Evolutionary conservation across 2,797 vertebrate species (phyloP).

Genomic region (Gephyroberyx darwinii): DNA sequence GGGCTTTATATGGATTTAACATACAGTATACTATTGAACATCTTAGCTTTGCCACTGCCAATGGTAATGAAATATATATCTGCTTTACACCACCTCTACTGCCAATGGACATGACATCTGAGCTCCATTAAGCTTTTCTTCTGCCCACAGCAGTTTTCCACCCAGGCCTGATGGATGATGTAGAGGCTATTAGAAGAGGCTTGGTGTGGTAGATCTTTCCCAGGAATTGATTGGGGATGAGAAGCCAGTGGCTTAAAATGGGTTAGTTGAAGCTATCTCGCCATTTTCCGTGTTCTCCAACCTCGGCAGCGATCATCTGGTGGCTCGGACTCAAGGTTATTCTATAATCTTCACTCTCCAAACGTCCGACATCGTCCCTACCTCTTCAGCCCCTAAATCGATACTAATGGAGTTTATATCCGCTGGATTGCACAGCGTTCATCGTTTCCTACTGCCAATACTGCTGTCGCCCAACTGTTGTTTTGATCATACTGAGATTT

Average conservation of each 20-base stretch:
- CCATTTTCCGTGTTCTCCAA: not conserved
- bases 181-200: conserved; percentile 17
- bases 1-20: not conserved
- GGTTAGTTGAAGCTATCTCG: conserved; percentile 8
- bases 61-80: conserved; percentile 19
- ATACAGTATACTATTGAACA: not conserved
- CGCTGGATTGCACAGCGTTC: not conserved
- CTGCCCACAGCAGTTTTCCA: conserved; percentile 33
- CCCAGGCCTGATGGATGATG: conserved; percentile 39
- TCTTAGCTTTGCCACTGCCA: conserved; percentile 11
- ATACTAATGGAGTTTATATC: conserved; percentile 14
- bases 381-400: not conserved
- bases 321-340: conserved; percentile 13
- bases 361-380: not conserved
- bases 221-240: not conserved
- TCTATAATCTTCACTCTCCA: conserved; percentile 28
- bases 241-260: conserved; percentile 6
- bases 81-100: conserved; percentile 16
- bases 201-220: not conserved
- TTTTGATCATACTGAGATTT: not conserved
- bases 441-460: not conserved
- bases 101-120: conserved; percentile 41
- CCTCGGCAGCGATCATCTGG: not conserved
- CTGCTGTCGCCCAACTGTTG: not conserved
- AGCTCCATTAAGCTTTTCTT: conserved; percentile 19